Conservation (phyloP, 1,140 invertebrate genomes). For the Drosophila ogumai region DNA sequence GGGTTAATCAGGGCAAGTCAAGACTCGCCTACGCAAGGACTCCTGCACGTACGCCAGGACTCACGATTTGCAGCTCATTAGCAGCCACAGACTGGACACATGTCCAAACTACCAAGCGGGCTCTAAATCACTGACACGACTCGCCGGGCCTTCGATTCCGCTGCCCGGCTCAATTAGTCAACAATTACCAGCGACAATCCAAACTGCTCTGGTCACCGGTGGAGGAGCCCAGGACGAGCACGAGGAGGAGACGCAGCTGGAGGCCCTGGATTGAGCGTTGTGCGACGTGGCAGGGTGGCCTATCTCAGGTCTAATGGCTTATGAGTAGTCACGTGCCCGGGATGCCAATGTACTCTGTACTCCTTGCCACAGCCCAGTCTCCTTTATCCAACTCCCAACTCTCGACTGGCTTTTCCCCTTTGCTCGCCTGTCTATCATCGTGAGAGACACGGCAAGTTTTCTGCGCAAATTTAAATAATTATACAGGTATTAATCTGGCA, state of each 20-base stretch:
- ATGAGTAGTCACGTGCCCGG: constrained; percentile 75
- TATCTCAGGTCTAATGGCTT: constrained; percentile 70
- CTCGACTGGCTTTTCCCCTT: background rate
- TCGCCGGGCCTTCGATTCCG: constrained; percentile 40
- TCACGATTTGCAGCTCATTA: constrained; percentile 81
- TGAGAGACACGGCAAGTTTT: constrained; percentile 47
- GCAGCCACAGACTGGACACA: constrained; percentile 74
- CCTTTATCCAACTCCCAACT: background rate
- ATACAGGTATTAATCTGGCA: constrained; percentile 56
- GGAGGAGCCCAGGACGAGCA: background rate
- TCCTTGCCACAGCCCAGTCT: constrained; percentile 7
- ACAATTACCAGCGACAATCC: constrained; percentile 78
- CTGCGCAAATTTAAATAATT: constrained; percentile 69
- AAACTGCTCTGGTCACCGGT: constrained; percentile 42
- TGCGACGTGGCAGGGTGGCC: background rate
- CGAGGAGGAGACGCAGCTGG: constrained; percentile 8
- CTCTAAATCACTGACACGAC: constrained; percentile 74
- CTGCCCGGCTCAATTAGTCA: constrained; percentile 72
- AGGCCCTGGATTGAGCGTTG: background rate
- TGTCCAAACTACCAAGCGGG: constrained; percentile 78
- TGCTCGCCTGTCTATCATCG: constrained; percentile 34
- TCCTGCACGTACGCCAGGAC: constrained; percentile 67
- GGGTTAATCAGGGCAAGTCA: constrained; percentile 21
- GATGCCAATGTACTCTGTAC: constrained; percentile 37
- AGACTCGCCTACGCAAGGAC: constrained; percentile 28